Evolutionary conservation across 2,797 vertebrate genomes (phyloP), one percentile per base, ranked within the genome.

Genomic region (Melanotaenia pygmaea): DNA sequence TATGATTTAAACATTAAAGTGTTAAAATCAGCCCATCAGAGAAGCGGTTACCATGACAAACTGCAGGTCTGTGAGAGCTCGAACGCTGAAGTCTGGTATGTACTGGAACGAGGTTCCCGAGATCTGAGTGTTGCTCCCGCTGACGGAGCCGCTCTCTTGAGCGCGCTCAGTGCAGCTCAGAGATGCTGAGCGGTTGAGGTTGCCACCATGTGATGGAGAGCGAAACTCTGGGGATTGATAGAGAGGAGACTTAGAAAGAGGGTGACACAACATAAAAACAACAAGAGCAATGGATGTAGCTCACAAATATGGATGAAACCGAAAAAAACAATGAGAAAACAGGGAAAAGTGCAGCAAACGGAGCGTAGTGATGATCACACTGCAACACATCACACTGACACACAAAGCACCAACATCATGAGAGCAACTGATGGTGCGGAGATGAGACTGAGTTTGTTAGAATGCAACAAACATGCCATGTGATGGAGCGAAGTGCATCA

Each of bases 61-160:
- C 94, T 99, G 98, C 24, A 99, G 93, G 91, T 99, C 96, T 0
- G 82, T 90, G 66, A 99, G 95, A 0, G 97, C 97, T 0, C 97
- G 95, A 0, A 99, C 97, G 2, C 95, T 97, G 95, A 98, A 99
- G 87, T 99, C 98, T 0, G 97, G 96, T 24, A 94, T 56, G 73
- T 99, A 98, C 89, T 96, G 96, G 22, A 91, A 81, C 1, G 89
- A 20, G 0, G 91, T 79, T 35, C 91, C 90, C 14, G 88, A 94
- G 61, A 97, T 94, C 90, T 97, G 97, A 40, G 88, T 94, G 93
- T 87, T 93, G 92, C 96, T 96, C 73, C 96, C 94, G 0, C 94
- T 74, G 8, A 92, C 74, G 0, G 94, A 95, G 62, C 92, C 78
- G 0, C 88, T 86, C 1, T 94, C 84, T 0, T 94, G 94, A 72